A percentile compares a stretch with the other conserved stretches of the same genome.
These are phyloP conservation scores for Celastrina argiolus DNA, from an alignment of 2,888 invertebrate genomes.

Conservation along the genomic window DNA sequence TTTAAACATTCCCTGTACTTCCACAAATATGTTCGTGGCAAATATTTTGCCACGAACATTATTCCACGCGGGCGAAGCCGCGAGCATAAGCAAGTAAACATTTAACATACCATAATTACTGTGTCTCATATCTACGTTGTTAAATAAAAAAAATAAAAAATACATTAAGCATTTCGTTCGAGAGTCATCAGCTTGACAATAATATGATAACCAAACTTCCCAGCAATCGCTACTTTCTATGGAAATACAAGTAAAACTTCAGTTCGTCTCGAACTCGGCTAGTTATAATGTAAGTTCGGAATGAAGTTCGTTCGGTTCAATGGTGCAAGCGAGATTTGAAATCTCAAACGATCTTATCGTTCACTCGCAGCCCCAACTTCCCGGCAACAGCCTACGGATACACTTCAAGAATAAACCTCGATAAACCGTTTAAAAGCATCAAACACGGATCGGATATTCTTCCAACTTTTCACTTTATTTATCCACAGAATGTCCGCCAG, in stretches of 20 bases:
- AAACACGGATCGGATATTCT: conserved; percentile 5
- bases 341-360: conserved; percentile 30
- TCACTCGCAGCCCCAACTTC: conserved; percentile 30
- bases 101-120: no score
- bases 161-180: neutral
- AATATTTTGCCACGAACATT: no score
- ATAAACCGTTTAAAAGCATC: conserved; percentile 16
- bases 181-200: neutral
- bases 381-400: conserved; percentile 11
- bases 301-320: conserved; percentile 32
- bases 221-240: conserved; percentile 19
- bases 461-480: conserved; percentile 31
- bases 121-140: no score
- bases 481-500: conserved; percentile 28
- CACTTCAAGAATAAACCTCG: conserved; percentile 6
- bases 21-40: no score
- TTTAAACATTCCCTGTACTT: no score
- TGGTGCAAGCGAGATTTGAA: conserved; percentile 31
- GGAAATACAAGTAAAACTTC: conserved; percentile 33
- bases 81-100: no score
- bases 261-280: conserved; percentile 34
- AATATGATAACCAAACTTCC: conserved; percentile 5
- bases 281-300: conserved; percentile 36
- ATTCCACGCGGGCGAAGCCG: no score
- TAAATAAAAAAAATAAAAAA: no score